Evolutionary conservation across 2,888 invertebrate species (phyloP), one percentile per base, ranked within the genome.

Genomic region (Minunthozetes semirufus): DNA sequence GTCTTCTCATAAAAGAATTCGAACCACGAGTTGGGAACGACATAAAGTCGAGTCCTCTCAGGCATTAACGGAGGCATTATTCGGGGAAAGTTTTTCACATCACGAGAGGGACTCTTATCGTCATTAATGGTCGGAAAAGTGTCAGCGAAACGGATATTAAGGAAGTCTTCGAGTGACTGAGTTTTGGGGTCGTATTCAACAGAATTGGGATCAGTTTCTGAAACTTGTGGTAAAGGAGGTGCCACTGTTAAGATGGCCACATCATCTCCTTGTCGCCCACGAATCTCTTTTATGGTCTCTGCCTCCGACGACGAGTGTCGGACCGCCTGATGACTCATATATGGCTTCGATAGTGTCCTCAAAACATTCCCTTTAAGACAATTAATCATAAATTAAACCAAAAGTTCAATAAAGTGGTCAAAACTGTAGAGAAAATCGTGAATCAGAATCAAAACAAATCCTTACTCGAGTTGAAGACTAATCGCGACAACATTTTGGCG

Each of bases 11-110:
- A 94, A 85, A 99, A 93, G 81, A 92, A 88, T 80, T 89, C 88
- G 86, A 96, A 98, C 95, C 95, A 98, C 85, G 92, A 90, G 80
- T 97, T 95, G 59, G 98, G 98, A 78, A 99, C 81, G 82, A 97
- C 92, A 66, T 92, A 93, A 80, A 94, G 83, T 74, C 96, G 89
- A 75, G 93, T 92, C 77, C 90, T 89, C 25, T 91, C 89, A 79
- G 88, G 85, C 78, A 88, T 88, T 22, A 86, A 86, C 79, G 91
- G 87, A 15, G 15, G 38, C 74, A 88, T 84, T 0, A 88, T 89
- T 70, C 90, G 86, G 27, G 92, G 91, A 83, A 88, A 91, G 83
- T 90, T 91, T 77, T 87, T 86, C 79, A 88, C 85, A 83, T 92
- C 91, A 33, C 90, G 85, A 72, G 87, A 87, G 19, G 72, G 76